These are phyloP conservation scores for Apodemus sylvaticus DNA, from an alignment of 2,113 vertebrate genomes.

Conservation along the genomic window DNA sequence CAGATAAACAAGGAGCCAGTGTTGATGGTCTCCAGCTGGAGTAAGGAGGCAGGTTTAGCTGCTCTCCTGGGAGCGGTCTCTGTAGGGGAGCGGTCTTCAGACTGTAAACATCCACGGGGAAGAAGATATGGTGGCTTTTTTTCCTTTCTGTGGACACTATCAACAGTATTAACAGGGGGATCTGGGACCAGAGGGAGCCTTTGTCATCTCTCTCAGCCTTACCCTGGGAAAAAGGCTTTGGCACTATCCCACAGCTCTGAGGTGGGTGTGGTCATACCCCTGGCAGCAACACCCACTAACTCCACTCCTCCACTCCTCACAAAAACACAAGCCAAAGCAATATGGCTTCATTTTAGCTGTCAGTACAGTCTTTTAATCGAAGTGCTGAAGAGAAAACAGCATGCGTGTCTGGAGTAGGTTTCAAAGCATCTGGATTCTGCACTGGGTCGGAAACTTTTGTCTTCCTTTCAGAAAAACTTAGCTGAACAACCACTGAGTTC, in stretches of 20 bases:
- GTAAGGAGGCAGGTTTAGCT: background rate
- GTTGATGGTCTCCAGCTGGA: background rate
- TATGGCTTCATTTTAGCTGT: conserved; percentile 59
- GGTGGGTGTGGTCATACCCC: background rate
- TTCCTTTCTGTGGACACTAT: background rate
- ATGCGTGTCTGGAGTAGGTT: conserved; percentile 2
- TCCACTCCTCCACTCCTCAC: background rate
- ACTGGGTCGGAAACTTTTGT: conserved; percentile 26
- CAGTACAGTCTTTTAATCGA: background rate
- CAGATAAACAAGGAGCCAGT: background rate
- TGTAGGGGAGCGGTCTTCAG: background rate
- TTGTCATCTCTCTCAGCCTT: background rate
- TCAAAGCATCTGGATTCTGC: conserved; percentile 30
- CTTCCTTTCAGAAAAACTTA: conserved; percentile 47
- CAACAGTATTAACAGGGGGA: background rate
- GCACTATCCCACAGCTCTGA: background rate
- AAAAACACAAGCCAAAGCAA: background rate
- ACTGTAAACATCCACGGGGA: background rate
- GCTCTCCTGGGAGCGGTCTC: background rate
- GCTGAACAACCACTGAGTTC: conserved; percentile 1
- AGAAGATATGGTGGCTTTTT: background rate
- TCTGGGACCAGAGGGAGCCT: background rate
- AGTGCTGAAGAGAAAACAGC: background rate
- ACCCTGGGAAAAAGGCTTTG: background rate
- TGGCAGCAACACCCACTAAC: background rate